These are phyloP conservation scores for Rhagonycha lutea DNA, from an alignment of 2,888 invertebrate species.

Conservation along the genomic window DNA sequence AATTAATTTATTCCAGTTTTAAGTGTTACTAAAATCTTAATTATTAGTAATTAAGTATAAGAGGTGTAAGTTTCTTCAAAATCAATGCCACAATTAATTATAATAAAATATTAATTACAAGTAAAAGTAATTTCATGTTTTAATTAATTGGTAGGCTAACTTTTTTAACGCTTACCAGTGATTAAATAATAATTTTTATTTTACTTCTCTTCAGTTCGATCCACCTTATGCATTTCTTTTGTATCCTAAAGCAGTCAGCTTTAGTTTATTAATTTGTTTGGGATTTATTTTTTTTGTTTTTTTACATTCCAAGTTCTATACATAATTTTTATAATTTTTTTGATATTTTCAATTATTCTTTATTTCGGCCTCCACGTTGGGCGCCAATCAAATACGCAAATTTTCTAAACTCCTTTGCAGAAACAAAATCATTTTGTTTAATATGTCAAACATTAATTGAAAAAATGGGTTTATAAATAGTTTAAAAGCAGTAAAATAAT, in stretches of 20 bases:
- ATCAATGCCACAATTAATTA: not conserved
- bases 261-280: not conserved
- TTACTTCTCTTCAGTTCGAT: not conserved
- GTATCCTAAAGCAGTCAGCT: no score
- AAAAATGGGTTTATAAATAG: no score
- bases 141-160: not conserved
- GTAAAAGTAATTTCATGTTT: not conserved
- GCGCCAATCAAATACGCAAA: no score
- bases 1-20: not conserved
- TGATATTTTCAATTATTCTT: no score
- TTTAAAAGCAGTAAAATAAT: no score
- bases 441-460: no score
- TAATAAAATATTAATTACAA: not conserved
- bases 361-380: no score
- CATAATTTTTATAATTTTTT: no score
- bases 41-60: not conserved
- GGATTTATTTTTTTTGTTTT: not conserved
- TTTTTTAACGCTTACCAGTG: not conserved
- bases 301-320: not conserved
- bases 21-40: not conserved
- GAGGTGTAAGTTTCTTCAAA: not conserved
- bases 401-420: no score
- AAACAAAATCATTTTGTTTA: no score
- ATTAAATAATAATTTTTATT: not conserved
- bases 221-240: not conserved